Base-by-base conservation (phyloP, 2,888 invertebrate species). In the Argyra leucocephala region DNA sequence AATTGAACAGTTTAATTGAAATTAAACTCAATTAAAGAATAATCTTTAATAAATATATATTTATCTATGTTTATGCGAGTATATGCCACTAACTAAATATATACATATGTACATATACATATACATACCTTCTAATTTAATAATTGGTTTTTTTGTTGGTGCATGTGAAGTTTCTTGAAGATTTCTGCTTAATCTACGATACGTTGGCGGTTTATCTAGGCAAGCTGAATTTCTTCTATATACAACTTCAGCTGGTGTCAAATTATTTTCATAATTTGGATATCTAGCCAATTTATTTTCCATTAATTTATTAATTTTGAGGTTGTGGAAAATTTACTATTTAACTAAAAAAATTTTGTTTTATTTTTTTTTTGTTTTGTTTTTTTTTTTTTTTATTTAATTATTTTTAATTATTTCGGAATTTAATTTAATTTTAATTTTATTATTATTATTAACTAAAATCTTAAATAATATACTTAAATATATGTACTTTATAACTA, bases 251-350 rank as follows among this genome's bases (percentile, higher is more conserved):
- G 48, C 48, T 48, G 48, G 48, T 48, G 48, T 48, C 5, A 48
- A 48, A 48, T 9, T 48, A 48, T 48, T 48, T 12, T 15, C 48
- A 48, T 48, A 48, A 48, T 48, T 48, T 48, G 48, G 48, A 48
- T 48, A 48, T 48, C 48, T 48, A 12, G 48, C 48, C 18, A 48
- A 48, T 48, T 48, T 48, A 48, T 48, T 48, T 48, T 48, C 48
- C 48, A 48, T 48, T 48, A 15, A 48, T 48, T 2, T 48, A 15
- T 18, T 48, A 48, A 15, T 48, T 37, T 37, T 31, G 10, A 31
- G 5, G 5, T 31, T 31, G 31, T 31, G 5, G 5, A 10, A 7
- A 31, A 31, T 15, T 37, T 37, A 37, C 15, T 37, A 9, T 37
- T 37, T 37, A 15, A 37, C 12, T 37, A 15, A 9, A 9, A 37